Base-by-base conservation (phyloP, 2,888 invertebrate species). In the Desoria tigrina region DNA sequence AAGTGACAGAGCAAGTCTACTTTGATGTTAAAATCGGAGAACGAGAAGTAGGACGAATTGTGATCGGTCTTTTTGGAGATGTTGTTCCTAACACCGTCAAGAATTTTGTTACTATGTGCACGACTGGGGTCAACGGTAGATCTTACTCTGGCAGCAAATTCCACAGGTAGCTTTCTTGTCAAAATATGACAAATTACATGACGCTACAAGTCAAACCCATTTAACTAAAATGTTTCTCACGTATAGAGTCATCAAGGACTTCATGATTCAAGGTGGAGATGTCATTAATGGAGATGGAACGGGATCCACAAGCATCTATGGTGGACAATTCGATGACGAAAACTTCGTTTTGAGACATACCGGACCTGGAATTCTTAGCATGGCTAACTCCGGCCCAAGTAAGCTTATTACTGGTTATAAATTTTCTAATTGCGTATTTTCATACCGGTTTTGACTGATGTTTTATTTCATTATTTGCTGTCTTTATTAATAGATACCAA, bases 201-300 rank as follows among this genome's bases (percentile, higher is more conserved):
- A n/a, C n/a, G n/a, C n/a, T n/a, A n/a, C n/a, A n/a, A n/a, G n/a
- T n/a, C n/a, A n/a, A n/a, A n/a, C n/a, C 11, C 32, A 32, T 32
- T 32, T 32, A 32, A 32, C 11, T 11, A 11, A 32, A 32, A 32
- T n/a, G n/a, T n/a, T n/a, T n/a, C n/a, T n/a, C n/a, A n/a, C n/a
- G 6, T 49, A 0, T 57, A 84, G 94, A 77, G 89, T 94, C 32
- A 94, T 94, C 79, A 86, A 86, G 74, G 91, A 93, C 79, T 94
- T 94, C 79, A 94, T 94, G 94, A 92, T 94, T 78, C 94, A 94
- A 81, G 94, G 92, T 68, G 94, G 94, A 39, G 94, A 95, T 81
- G 87, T 94, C 60, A 83, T 90, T 1, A 86, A 86, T 59, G 85
- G 87, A 58, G 88, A 95, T 81, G 95, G 95, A 0, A 84, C 86